Base-by-base conservation (phyloP, 2,888 invertebrate species). In the Adelognathus sp. region DNA sequence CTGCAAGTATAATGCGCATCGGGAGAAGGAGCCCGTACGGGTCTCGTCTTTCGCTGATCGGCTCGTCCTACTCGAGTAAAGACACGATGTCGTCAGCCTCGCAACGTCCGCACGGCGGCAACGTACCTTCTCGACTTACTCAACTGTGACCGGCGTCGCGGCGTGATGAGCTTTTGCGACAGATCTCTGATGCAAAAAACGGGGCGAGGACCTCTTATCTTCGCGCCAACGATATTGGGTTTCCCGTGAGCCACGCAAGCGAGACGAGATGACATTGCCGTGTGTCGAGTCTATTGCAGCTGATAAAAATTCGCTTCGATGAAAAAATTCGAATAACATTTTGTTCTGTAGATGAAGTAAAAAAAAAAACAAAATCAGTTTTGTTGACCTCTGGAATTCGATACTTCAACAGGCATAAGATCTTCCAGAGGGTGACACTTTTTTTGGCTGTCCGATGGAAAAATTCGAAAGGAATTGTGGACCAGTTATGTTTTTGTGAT, bases 131-230 rank as follows among this genome's bases (percentile, higher is more conserved):
- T 39, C 3, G 3, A 16, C 44, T 44, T 14, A 14, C 16, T 14
- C 44, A 16, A n/a, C 16, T 67, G 77, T 67, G 39, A 46, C 39
- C 56, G 50, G 46, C 60, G 60, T n/a, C 44, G 50, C 52, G 56
- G 66, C 31, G 50, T 29, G 54, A 50, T 76, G 72, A 74, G 69
- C 61, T 71, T 74, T 50, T 71, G 67, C 63, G 77, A 72, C 76
- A 50, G 67, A 69, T 54, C 74, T 67, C 36, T 44, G 31, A 66
- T 69, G n/a, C n/a, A n/a, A n/a, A n/a, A n/a, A 76, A 72, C 73
- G 71, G 74, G 83, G 81, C 80, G 85, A 81, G 73, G 78, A 82
- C 81, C 83, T 67, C 84, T 85, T 84, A 85, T 85, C 85, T 64
- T n/a, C 50, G 11, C 16, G 29, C 3, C 50, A 29, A 63, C 9